A percentile compares a stretch with the other conserved stretches of the same genome.
phyloP scores from a whole-genome alignment of 2,113 vertebrate genomes.

The Rhabdomys dilectus region DNA sequence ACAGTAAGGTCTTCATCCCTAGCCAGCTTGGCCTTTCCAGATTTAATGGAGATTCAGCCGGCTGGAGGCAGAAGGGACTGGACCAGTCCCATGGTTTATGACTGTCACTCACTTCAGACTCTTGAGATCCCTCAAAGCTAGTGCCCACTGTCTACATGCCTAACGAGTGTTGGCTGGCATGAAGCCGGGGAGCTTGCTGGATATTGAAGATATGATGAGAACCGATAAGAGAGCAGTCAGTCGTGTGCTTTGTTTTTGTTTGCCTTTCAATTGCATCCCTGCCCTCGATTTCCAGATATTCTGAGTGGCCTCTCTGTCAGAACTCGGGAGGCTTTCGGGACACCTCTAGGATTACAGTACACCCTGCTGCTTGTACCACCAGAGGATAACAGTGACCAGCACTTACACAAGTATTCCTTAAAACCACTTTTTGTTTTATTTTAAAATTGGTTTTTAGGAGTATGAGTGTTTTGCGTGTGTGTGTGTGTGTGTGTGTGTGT shows the following conservation, averaged over 20 bases:
- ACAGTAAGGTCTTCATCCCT: constrained; percentile 39
- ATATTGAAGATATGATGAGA: constrained; percentile 18
- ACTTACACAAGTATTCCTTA: neutral
- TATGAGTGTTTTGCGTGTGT: neutral
- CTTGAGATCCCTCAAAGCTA: neutral
- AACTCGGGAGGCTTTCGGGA: neutral
- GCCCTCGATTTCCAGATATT: neutral
- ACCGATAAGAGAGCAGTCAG: neutral
- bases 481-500: neutral
- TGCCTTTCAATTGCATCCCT: neutral
- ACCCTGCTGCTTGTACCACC: neutral
- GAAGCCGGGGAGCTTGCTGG: neutral
- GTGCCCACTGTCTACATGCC: neutral
- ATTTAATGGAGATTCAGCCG: constrained; percentile 57
- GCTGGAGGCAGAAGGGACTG: neutral
- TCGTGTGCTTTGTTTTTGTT: neutral
- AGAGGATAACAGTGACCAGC: neutral
- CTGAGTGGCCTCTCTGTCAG: neutral
- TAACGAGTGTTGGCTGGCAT: neutral
- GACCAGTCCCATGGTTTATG: neutral
- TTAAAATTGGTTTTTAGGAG: neutral
- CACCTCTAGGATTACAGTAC: neutral
- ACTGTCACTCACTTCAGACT: neutral
- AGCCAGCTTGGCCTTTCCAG: constrained; percentile 65
- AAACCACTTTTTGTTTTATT: neutral